Evolutionary conservation across 2,797 vertebrate genomes (phyloP), one percentile per base, ranked within the genome.

Genomic region (Orestias chungarensis): DNA sequence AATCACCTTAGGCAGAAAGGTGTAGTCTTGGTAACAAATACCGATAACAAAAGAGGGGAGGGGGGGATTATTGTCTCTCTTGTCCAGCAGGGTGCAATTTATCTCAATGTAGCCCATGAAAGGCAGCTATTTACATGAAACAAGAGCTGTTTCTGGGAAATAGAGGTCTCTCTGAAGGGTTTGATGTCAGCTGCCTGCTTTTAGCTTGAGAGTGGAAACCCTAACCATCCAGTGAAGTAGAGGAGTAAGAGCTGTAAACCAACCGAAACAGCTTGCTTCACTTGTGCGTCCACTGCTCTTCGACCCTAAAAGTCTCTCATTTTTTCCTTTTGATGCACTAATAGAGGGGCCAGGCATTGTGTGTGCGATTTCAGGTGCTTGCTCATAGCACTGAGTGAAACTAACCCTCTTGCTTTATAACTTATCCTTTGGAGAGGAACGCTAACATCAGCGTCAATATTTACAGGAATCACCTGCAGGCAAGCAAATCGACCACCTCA

Each of bases 361-460:
- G 47, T 82, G 82, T 74, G n/a, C n/a, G 86, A 88, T 90, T 86
- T 86, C 64, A 80, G 85, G 87, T 82, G 77, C 85, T 84, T 84
- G 73, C 70, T 82, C 87, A 87, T 87, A 86, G 82, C 76, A 68
- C 79, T n/a, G 85, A 85, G 86, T 87, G 84, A 89, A 90, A 85
- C 79, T 85, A 86, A 88, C 84, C 88, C 85, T 59, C 62, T 68
- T 73, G 83, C 87, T 90, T 90, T 90, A 89, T 81, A 85, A 88
- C 79, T 87, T 84, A 91, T 91, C 91, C 91, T 91, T 91, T 88
- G 89, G 90, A 91, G 90, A 91, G 87, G 84, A 90, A 85, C 89
- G 90, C 89, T 91, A 92, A 93, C 90, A 88, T 92, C 90, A 91
- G 87, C 78, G 86, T 92, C 92, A 92, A 92, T 93, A 93, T 93